phyloP scores from a whole-genome alignment of 2,888 invertebrate species.

The Xestobium rufovillosum region DNA sequence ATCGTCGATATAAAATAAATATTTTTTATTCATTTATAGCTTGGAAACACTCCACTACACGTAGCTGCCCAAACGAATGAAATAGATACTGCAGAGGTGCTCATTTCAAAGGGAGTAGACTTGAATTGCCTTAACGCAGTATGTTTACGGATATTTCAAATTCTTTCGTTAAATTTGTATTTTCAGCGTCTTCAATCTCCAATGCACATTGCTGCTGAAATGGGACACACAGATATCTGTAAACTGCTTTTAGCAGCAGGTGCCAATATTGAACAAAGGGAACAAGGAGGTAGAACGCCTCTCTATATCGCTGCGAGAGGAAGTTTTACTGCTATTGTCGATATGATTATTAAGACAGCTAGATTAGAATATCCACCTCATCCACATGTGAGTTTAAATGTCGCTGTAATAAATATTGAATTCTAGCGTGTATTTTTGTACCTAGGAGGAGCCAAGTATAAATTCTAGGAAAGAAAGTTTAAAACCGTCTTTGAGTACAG shows the following conservation, averaged over 20 bases:
- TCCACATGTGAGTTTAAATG: slow-evolving; percentile 44
- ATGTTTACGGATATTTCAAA: slow-evolving; percentile 32
- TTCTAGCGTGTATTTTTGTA: slow-evolving; percentile 19
- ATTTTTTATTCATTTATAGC: slow-evolving; percentile 40
- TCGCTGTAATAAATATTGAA: slow-evolving; percentile 29
- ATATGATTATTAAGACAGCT: slow-evolving; percentile 71
- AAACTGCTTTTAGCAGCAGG: slow-evolving; percentile 54
- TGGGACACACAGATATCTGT: slow-evolving; percentile 59
- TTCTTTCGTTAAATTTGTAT: slow-evolving; percentile 5
- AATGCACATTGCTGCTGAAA: slow-evolving; percentile 70
- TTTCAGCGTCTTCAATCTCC: slow-evolving; percentile 64
- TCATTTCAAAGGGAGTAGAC: slow-evolving; percentile 63
- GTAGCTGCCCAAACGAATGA: slow-evolving; percentile 67
- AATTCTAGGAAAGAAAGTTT: slow-evolving; percentile 24
- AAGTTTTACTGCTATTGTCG: slow-evolving; percentile 75
- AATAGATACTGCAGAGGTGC: slow-evolving; percentile 58
- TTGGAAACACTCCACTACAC: slow-evolving; percentile 66
- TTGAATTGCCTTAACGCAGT: slow-evolving; percentile 68
- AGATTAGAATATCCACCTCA: slow-evolving; percentile 57
- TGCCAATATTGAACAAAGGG: slow-evolving; percentile 58
- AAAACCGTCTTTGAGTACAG: slow-evolving; percentile 34
- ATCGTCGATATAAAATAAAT: too few relatives aligned
- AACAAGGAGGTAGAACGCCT: slow-evolving; percentile 61
- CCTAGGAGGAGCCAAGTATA: slow-evolving; percentile 31
- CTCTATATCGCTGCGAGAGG: slow-evolving; percentile 71